phyloP scores from a whole-genome alignment of 2,113 vertebrate genomes.

The Nicator chloris region DNA sequence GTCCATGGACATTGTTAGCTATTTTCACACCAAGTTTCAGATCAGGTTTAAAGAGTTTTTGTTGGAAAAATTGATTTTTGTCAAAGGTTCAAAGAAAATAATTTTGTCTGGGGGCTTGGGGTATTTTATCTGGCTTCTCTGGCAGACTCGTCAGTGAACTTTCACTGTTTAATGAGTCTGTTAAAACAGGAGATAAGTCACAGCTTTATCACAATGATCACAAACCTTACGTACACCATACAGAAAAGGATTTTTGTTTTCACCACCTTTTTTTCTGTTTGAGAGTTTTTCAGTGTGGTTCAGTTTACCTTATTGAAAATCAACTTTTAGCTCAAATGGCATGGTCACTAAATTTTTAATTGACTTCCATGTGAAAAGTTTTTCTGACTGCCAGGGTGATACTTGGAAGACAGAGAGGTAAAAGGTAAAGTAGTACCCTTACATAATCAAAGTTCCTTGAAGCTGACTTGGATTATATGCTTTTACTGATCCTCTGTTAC shows the following conservation, averaged over 20 bases:
- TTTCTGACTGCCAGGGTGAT: background rate
- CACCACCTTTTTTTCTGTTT: background rate
- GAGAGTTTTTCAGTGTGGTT: background rate
- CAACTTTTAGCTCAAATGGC: background rate
- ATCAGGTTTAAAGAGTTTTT: background rate
- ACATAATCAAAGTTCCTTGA: background rate
- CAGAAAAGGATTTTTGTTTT: background rate
- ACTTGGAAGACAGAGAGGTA: background rate
- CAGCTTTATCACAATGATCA: background rate
- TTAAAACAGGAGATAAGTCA: background rate
- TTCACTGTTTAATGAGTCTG: background rate
- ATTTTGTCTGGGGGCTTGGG: background rate
- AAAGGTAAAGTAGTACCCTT: background rate
- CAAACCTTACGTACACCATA: background rate
- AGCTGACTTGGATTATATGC: background rate
- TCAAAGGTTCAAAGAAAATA: background rate
- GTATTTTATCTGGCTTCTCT: background rate
- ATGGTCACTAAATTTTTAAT: background rate
- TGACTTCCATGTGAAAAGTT: constrained; percentile 9
- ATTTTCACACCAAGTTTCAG: background rate
- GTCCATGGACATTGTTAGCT: background rate
- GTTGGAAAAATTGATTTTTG: background rate
- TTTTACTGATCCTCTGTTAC: background rate
- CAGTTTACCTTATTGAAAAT: background rate
- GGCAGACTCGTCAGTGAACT: background rate